Conservation (phyloP, 2,113 vertebrate genomes). For the Urocynchramus pylzowi region DNA sequence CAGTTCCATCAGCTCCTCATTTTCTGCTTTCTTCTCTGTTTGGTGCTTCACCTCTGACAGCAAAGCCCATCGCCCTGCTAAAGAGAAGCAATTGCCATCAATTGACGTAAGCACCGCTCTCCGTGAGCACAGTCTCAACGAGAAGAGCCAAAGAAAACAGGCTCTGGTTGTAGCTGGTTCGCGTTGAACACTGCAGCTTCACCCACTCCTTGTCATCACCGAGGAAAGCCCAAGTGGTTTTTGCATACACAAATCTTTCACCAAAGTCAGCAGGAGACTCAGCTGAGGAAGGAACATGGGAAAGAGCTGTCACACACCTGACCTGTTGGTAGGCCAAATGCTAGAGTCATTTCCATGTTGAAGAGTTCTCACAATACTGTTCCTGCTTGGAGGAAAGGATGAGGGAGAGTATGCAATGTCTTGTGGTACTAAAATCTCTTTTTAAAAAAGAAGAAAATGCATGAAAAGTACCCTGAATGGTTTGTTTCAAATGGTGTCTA, state of each 20-base stretch:
- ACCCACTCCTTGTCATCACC: not conserved
- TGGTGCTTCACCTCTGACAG: not conserved
- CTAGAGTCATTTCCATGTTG: not conserved
- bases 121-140: accelerated
- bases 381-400: not conserved
- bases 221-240: not conserved
- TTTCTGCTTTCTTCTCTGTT: not conserved
- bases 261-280: not conserved
- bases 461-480: not conserved
- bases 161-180: not conserved
- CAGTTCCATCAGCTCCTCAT: not conserved
- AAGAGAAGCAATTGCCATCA: not conserved
- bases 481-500: not conserved
- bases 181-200: not conserved
- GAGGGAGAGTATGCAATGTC: not conserved
- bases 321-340: not conserved
- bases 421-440: not conserved
- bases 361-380: not conserved
- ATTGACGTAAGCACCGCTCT: not conserved
- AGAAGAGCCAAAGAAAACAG: not conserved
- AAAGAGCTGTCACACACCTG: not conserved
- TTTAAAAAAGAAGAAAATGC: not conserved
- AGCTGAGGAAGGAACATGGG: not conserved
- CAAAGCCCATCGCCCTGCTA: accelerated
- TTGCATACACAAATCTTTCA: not conserved